Percentiles rank a stretch among this genome's conserved stretches.
These are phyloP conservation scores for Chelidonichthys spinosus DNA, from an alignment of 2,797 vertebrate species.

Conservation along the genomic window DNA sequence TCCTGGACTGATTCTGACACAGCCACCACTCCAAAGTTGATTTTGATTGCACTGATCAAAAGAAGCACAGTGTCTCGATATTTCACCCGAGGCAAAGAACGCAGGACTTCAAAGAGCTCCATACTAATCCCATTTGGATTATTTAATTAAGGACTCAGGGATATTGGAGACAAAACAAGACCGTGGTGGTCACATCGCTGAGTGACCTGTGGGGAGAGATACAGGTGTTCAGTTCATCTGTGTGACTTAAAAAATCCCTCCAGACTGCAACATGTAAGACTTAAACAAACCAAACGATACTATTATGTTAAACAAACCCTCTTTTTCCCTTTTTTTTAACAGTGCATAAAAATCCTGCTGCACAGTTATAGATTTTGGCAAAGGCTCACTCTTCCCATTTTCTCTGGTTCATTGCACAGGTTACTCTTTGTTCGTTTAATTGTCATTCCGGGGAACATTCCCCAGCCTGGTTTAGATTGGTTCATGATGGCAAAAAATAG, in stretches of 20 bases:
- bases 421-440: slow-evolving; percentile 82
- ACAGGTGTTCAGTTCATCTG: slow-evolving; percentile 37
- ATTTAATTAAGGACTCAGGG: slow-evolving; percentile 69
- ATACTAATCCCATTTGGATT: slow-evolving; percentile 76
- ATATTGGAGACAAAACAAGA: slow-evolving; percentile 52
- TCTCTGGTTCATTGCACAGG: slow-evolving; percentile 75
- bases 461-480: slow-evolving; percentile 71
- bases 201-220: slow-evolving; percentile 40
- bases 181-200: slow-evolving; percentile 43
- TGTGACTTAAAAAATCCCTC: slow-evolving; percentile 11
- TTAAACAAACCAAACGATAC: slow-evolving; percentile 8
- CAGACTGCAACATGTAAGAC: neutral
- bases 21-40: slow-evolving; percentile 65
- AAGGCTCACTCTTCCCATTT: slow-evolving; percentile 66
- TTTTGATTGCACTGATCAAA: slow-evolving; percentile 82
- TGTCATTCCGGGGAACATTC: slow-evolving; percentile 80
- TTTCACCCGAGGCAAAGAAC: slow-evolving; percentile 51
- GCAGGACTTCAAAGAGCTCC: slow-evolving; percentile 68
- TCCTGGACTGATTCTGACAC: slow-evolving; percentile 57
- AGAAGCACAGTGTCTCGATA: slow-evolving; percentile 60
- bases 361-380: slow-evolving; percentile 72
- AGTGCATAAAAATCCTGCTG: slow-evolving; percentile 53
- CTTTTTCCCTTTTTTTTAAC: slow-evolving; percentile 22
- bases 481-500: slow-evolving; percentile 74
- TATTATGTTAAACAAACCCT: slow-evolving; percentile 13